Percentiles rank a stretch among this genome's conserved stretches.
Evolutionary conservation across 2,888 invertebrate genomes (phyloP).

Genomic region (Itoplectis maculator): DNA sequence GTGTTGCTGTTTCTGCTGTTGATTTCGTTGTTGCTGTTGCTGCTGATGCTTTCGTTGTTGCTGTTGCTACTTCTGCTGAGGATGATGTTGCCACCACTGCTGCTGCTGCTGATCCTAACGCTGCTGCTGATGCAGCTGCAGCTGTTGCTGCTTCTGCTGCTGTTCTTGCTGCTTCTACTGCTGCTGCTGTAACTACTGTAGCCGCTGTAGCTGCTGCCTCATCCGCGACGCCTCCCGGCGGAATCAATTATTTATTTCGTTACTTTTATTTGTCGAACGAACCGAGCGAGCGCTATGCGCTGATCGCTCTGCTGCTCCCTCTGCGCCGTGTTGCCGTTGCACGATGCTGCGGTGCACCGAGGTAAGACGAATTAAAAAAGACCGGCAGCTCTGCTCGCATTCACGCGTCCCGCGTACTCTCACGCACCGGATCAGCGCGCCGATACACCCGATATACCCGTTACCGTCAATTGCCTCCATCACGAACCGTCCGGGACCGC

Average conservation of each 20-base stretch:
- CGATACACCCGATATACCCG: slow-evolving; percentile 27
- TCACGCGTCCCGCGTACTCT: slow-evolving; percentile 33
- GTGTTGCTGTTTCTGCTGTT: slow-evolving; percentile 46
- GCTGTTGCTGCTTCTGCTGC: slow-evolving; percentile 63
- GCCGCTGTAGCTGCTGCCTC: slow-evolving; percentile 66
- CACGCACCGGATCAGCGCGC: slow-evolving; percentile 16
- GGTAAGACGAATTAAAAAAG: slow-evolving; percentile 50
- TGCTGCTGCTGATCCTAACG: slow-evolving; percentile 62
- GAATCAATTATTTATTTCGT: slow-evolving; percentile 84
- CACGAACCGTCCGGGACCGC: slow-evolving; percentile 25
- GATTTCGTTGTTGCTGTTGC: slow-evolving; percentile 20
- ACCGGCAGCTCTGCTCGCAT: slow-evolving; percentile 46
- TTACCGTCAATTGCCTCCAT: slow-evolving; percentile 36
- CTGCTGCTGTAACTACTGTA: slow-evolving; percentile 28
- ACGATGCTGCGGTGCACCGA: slow-evolving; percentile 47
- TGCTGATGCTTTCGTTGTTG: slow-evolving; percentile 38
- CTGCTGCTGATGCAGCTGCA: slow-evolving; percentile 59
- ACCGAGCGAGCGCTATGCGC: slow-evolving; percentile 1
- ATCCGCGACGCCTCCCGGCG: slow-evolving; percentile 79
- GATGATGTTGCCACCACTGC: too few relatives aligned
- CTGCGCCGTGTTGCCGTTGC: slow-evolving; percentile 42
- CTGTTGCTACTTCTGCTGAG: slow-evolving; percentile 72
- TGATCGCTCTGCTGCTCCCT: slow-evolving; percentile 45
- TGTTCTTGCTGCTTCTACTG: slow-evolving; percentile 47
- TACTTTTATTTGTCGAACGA: slow-evolving; percentile 80